Evolutionary conservation across 2,113 vertebrate genomes (phyloP).

Genomic region (Cettia cetti): DNA sequence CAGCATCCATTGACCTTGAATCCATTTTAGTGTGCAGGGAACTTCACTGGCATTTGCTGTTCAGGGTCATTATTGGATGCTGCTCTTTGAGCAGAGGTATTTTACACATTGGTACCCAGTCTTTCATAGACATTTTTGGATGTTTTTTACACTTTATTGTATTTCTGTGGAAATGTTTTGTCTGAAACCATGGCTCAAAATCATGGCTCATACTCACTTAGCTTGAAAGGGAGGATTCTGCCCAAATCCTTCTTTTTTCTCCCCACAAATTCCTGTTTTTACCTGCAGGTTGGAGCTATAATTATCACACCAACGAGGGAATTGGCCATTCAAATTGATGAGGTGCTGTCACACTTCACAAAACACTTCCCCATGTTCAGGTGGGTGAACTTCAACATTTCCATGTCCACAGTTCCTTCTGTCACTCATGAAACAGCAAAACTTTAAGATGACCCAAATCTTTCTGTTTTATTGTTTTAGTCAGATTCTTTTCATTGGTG

Average conservation of each 20-base stretch:
- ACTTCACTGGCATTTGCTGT: neutral
- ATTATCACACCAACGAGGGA: conserved; percentile 93
- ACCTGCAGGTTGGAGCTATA: conserved; percentile 86
- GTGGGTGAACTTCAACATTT: conserved; percentile 56
- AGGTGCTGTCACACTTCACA: conserved; percentile 85
- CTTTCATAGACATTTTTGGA: neutral
- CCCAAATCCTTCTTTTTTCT: neutral
- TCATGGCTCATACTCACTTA: accelerated
- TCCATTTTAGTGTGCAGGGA: accelerated
- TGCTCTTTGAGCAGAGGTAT: neutral
- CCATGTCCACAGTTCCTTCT: neutral
- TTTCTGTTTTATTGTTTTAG: conserved; percentile 60
- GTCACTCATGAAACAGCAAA: accelerated
- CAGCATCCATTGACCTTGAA: neutral
- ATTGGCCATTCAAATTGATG: conserved; percentile 90
- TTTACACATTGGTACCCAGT: neutral
- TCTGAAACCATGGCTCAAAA: neutral
- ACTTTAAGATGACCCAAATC: neutral
- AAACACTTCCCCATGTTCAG: conserved; percentile 86
- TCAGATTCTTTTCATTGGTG: conserved; percentile 93
- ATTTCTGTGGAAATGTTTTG: neutral
- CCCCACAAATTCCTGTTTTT: neutral
- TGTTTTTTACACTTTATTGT: neutral
- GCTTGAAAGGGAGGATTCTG: neutral
- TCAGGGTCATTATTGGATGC: neutral